Percentiles rank a stretch among this genome's conserved stretches.
Conservation (phyloP, 2,888 invertebrate genomes). For the Agonopterix alstromeriana region DNA sequence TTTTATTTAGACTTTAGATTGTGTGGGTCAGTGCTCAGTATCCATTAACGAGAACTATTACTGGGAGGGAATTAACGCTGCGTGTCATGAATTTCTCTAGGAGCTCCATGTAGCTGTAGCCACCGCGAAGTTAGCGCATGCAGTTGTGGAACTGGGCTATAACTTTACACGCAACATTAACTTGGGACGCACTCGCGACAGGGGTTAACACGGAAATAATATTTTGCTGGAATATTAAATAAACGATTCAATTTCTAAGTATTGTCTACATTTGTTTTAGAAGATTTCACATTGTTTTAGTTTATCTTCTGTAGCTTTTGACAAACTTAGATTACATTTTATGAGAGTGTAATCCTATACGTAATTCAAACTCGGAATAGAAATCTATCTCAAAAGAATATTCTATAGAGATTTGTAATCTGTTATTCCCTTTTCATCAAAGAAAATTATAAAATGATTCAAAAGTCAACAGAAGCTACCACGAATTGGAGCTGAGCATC, state of each 20-base stretch:
- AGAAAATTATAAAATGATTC: not conserved
- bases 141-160: conserved; percentile 55
- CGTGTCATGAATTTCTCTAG: conserved; percentile 52
- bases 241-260: no score
- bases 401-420: no score
- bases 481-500: conserved; percentile 13
- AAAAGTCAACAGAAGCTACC: conserved; percentile 9
- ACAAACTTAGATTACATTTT: no score
- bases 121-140: conserved; percentile 52
- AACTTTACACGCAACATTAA: conserved; percentile 73
- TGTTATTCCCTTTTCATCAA: no score
- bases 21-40: no score
- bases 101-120: conserved; percentile 32
- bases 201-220: conserved; percentile 21
- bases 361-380: no score
- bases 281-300: no score
- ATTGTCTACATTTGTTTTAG: no score
- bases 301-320: no score
- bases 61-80: conserved; percentile 39
- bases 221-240: not conserved
- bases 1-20: no score
- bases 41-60: not conserved
- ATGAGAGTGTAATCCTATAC: no score
- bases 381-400: no score
- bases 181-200: conserved; percentile 53